Evolutionary conservation across 2,113 vertebrate genomes (phyloP), one percentile per base, ranked within the genome.

Genomic region (Prinia subflava): DNA sequence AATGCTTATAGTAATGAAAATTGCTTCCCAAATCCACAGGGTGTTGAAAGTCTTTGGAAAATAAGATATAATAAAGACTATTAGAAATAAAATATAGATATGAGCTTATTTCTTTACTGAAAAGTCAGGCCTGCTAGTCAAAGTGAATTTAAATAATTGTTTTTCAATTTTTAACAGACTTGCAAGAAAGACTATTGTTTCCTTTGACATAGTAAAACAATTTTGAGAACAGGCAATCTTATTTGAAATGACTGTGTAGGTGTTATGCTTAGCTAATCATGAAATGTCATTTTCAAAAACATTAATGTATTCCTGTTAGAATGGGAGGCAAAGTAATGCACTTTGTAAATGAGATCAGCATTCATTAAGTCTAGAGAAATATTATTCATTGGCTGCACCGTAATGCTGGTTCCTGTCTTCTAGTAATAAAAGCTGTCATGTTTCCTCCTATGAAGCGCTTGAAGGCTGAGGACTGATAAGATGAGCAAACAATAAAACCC

Each of bases 281-380:
- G 68, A 97, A 97, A 97, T 96, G 90, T 84, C 82, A 95, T 93
- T 92, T 90, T 89, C 57, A 87, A 96, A 94, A 92, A 89, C 89
- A 95, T 92, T 94, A 95, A 96, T 85, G 18, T 75, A 73, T 95
- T 95, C 77, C 9, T 92, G 59, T 88, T 90, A 67, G 67, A 95
- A 87, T 64, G 50, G 87, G 57, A 93, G 93, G 17, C 33, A 94
- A 92, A 64, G 77, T 56, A 76, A 87, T 90, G 55, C 81, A 88
- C 63, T 96, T 95, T 92, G 88, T 83, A 96, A 97, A 95, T 87
- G 46, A 95, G 78, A 94, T 83, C 90, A 93, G 47, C 49, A 65
- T 95, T 69, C 93, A 85, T 88, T 91, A 90, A 88, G 42, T 84
- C 90, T 95, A 49, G 59, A 69, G 74, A 92, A 96, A 95, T 28